Base-by-base conservation (phyloP, 2,113 vertebrate genomes). In the Corythornis vintsioides region DNA sequence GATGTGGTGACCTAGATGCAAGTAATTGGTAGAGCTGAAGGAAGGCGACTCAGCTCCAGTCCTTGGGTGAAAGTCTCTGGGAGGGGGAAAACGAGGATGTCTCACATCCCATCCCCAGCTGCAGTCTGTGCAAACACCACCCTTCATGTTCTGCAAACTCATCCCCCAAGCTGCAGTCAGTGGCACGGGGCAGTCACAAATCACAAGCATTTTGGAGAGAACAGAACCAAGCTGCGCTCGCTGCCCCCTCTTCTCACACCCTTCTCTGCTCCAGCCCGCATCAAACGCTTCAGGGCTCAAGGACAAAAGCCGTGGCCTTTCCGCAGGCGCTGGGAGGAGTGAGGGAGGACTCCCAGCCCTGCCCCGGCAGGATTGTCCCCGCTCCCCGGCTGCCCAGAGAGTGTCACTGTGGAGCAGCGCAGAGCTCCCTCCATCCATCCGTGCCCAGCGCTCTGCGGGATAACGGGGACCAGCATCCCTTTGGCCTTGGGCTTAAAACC, bases 1-100 rank as follows among this genome's bases (percentile, higher is more conserved):
- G n/a, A 77, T 66, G 53, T 17, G 24, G 60, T 96, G 92, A 96
- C 87, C 87, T 89, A 96, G 64, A 94, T 94, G 87, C 87, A 77
- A 91, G 35, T 15, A 56, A 77, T 74, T 43, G 31, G 74, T 74
- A 16, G 14, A 70, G 47, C 81, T 56, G 22, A 8, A n/a, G 22
- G 17, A 53, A 82, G 50, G 63, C 50, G 59, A 59, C n/a, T 87
- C 43, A 24, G 42, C 45, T 82, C 29, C 47, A 40, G 16, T 79
- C 90, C 55, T 31, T 12, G 9, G 1, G 47, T 28, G 52, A 55
- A 89, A 64, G 14, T 6, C 64, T 18, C 7, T 6, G 4, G 15
- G 35, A 29, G 24, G 16, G 63, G 26, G 43, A 78, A 57, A 14
- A n/a, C 0, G 2, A 6, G 0, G 1, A 9, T 63, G 59, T 45